phyloP scores from a whole-genome alignment of 2,797 vertebrate species.

The Pempheris klunzingeri region DNA sequence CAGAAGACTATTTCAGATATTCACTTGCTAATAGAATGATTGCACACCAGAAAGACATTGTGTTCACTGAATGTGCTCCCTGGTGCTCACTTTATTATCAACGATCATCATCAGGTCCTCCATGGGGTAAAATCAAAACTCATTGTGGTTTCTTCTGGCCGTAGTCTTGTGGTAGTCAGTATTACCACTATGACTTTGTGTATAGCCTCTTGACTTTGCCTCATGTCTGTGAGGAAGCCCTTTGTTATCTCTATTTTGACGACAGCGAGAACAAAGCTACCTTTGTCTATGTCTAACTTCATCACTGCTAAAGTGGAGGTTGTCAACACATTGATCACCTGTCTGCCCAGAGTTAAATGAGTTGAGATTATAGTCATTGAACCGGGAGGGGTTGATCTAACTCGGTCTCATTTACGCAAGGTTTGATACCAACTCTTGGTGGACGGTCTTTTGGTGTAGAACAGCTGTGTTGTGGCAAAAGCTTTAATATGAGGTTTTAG shows the following conservation, averaged over 20 bases:
- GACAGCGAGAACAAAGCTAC: conserved; percentile 52
- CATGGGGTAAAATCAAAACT: conserved; percentile 1
- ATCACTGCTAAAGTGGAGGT: conserved; percentile 62
- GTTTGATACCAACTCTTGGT: conserved; percentile 34
- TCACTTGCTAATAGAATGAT: not conserved
- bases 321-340: conserved; percentile 58
- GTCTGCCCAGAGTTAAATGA: conserved; percentile 58
- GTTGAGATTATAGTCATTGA: conserved; percentile 74
- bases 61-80: not conserved
- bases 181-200: not conserved
- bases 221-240: conserved; percentile 16
- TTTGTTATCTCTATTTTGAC: conserved; percentile 41
- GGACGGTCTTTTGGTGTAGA: conserved; percentile 1
- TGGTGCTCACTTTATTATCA: not conserved
- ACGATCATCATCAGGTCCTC: not conserved
- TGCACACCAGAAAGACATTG: not conserved
- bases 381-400: conserved; percentile 20
- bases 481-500: conserved; percentile 55
- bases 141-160: not conserved
- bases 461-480: conserved; percentile 69
- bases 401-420: conserved; percentile 35
- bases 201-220: not conserved
- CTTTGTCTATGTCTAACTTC: conserved; percentile 49
- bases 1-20: not conserved
- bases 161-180: not conserved